Base-by-base conservation (phyloP, 2,888 invertebrate genomes). In the Galeruca laticollis region DNA sequence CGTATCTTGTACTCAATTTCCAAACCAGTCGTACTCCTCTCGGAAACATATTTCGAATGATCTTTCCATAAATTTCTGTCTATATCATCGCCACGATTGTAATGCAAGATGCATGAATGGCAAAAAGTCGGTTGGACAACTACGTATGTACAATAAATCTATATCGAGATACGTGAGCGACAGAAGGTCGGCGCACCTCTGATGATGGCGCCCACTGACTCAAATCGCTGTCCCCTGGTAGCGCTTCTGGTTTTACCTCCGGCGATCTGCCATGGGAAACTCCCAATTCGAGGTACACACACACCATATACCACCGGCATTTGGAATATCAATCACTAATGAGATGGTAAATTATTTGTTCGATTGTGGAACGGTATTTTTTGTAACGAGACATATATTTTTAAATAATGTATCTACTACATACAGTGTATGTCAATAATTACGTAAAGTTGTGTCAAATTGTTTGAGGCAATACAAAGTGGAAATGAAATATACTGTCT, bases 101-200 rank as follows among this genome's bases (percentile, higher is more conserved):
- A 72, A 76, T 76, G 74, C 76, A 70, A 64, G 70, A 63, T 75
- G 77, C 76, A 76, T 71, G 68, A 72, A 69, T 33, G 67, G 60
- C 54, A 62, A 60, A 66, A 69, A 66, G 68, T 64, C 60, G 66
- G 66, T 66, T 71, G 70, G 72, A 69, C 74, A 73, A 66, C 69
- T 72, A 74, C 71, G 75, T 74, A 75, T 74, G 71, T 72, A 73
- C 74, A 71, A 77, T 78, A 77, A 78, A 78, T 78, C 77, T 76
- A 70, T 76, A 78, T 78, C 75, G 78, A 73, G 70, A 64, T 77
- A 79, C 80, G 79, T 79, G 80, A 77, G 78, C 76, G 75, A 76
- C 77, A 79, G 80, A 81, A 81, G 81, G 81, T 81, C 81, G 78
- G 76, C 81, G 76, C 81, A 75, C 81, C 82, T 80, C 31, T 67